Percentiles rank a stretch among this genome's conserved stretches.
Evolutionary conservation across 1,140 invertebrate species (phyloP).

Genomic region (Psix sp.): DNA sequence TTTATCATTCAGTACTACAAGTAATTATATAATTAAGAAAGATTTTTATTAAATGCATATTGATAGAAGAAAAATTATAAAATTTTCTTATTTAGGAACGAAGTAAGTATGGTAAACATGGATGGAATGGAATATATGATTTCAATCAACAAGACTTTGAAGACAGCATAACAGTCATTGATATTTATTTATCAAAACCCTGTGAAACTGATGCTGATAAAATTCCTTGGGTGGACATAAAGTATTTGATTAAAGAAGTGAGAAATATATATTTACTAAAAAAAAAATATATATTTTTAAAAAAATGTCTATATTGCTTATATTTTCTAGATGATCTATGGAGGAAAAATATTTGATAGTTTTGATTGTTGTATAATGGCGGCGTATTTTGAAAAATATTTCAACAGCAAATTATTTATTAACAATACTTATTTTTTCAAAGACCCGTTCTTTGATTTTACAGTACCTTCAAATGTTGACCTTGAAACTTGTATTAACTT

Average conservation of each 20-base stretch:
- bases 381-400: constrained; percentile 94
- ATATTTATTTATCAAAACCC: constrained; percentile 87
- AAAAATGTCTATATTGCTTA: background rate
- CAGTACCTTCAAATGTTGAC: constrained; percentile 83
- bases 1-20: constrained; percentile 94
- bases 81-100: constrained; percentile 82
- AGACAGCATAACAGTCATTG: constrained; percentile 88
- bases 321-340: constrained; percentile 88
- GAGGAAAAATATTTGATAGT: constrained; percentile 91
- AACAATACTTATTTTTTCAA: constrained; percentile 93
- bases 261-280: constrained; percentile 37
- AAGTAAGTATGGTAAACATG: constrained; percentile 92
- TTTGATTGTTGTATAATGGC: constrained; percentile 91
- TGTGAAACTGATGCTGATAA: constrained; percentile 77
- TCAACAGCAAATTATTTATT: constrained; percentile 94
- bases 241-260: constrained; percentile 94
- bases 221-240: constrained; percentile 92
- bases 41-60: background rate
- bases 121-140: constrained; percentile 95
- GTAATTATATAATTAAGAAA: constrained; percentile 69
- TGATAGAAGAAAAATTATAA: background rate
- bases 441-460: constrained; percentile 86
- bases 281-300: background rate
- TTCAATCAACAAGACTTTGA: constrained; percentile 95
- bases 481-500: constrained; percentile 84